Conservation (phyloP, 2,113 vertebrate species). For the Notothenia coriiceps region DNA sequence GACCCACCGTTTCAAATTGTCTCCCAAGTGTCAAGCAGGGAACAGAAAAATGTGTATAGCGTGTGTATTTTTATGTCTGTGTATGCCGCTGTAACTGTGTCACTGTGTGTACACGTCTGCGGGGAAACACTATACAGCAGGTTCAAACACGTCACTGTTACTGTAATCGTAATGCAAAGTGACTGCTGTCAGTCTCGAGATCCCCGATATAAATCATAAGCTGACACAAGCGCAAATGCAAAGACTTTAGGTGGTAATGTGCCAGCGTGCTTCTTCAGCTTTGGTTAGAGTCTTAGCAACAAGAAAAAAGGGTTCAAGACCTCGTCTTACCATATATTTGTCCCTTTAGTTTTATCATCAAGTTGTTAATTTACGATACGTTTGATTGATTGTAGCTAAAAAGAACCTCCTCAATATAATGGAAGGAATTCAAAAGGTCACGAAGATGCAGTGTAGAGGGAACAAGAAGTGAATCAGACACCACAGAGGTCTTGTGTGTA, state of each 20-base stretch:
- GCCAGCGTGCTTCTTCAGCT: conserved; percentile 25
- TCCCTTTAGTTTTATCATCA: conserved; percentile 1
- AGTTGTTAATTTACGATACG: neutral
- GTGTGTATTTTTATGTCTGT: conserved; percentile 6
- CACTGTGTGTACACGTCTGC: conserved; percentile 51
- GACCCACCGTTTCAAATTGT: conserved; percentile 74
- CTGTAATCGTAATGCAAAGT: conserved; percentile 62
- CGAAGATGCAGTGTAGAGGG: conserved; percentile 13
- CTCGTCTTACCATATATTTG: neutral
- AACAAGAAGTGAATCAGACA: conserved; percentile 20
- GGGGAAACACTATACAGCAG: conserved; percentile 43
- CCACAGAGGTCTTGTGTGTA: conserved; percentile 1
- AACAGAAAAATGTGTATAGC: conserved; percentile 37
- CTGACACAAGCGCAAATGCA: conserved; percentile 12
- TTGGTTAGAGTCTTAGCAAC: conserved; percentile 23
- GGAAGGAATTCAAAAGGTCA: conserved; percentile 59
- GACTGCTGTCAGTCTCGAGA: conserved; percentile 65
- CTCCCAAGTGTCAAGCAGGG: conserved; percentile 52
- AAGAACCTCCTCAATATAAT: conserved; percentile 53
- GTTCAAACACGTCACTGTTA: conserved; percentile 68
- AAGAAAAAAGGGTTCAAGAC: neutral
- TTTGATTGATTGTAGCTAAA: conserved; percentile 39
- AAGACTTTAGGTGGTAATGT: conserved; percentile 2
- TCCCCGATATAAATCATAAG: conserved; percentile 17
- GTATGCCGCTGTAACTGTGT: conserved; percentile 52